Base-by-base conservation (phyloP, 1,140 invertebrate species). In the Drosophila truncata region DNA sequence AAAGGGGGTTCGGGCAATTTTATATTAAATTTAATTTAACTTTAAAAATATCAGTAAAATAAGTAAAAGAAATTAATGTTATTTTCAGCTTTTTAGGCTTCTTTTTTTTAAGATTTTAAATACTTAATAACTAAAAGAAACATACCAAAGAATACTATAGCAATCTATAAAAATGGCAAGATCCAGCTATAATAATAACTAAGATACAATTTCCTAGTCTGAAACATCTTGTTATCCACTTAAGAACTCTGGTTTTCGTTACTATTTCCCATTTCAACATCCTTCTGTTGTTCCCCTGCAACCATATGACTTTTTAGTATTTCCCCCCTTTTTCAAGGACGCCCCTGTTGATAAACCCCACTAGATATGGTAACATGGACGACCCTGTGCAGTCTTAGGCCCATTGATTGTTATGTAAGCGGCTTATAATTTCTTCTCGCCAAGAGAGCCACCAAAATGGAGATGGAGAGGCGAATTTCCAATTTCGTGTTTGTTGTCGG, bases 321-420 rank as follows among this genome's bases (percentile, higher is more conserved):
- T 33, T 0, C 25, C 42, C 69, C 66, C 8, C 11, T 7, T 41
- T 65, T 47, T 13, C 4, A 7, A 16, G 20, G 11, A 9, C 54
- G 52, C 44, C 67, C 5, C 67, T 72, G 69, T 1, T 14, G 18
- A 8, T 55, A 16, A 29, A 35, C 52, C 52, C 33, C 52, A n/a
- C 9, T 14, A 47, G 63, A 58, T 69, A 58, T 59, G 69, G 69
- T n/a, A 58, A 72, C 46, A 70, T 29, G 23, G 73, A 33, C 31
- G 1, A 1, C 49, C 41, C 60, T 10, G 31, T 58, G 27, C 23
- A 77, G 41, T 78, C 55, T 69, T 69, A 69, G 74, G 50, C 55
- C 47, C 66, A 63, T 55, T 71, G 66, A 79, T 79, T 79, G 75
- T 79, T 79, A 79, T 79, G 75, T 79, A 79, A 79, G 76, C 76